These are phyloP conservation scores for Caenorhabditis macrosperma DNA, from an alignment of 2,888 invertebrate species.

Conservation along the genomic window DNA sequence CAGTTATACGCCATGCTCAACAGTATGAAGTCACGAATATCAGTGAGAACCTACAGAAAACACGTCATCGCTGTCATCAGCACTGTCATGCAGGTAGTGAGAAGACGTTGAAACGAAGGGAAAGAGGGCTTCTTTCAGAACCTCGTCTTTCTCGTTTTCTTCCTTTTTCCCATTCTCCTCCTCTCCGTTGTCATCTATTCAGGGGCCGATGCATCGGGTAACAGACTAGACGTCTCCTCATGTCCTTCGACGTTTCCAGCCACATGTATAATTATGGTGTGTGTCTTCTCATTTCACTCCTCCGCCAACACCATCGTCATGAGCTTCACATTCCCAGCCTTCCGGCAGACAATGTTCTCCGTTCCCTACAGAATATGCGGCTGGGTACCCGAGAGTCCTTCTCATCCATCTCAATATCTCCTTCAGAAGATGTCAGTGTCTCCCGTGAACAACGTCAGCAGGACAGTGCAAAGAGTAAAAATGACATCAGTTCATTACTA, in stretches of 20 bases:
- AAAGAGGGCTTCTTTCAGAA: slow-evolving; percentile 17
- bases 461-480: slow-evolving; percentile 8
- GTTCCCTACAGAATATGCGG: slow-evolving; percentile 3
- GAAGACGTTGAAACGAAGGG: too few relatives aligned
- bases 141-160: slow-evolving; percentile 25
- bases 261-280: slow-evolving; percentile 26
- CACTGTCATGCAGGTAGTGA: slow-evolving; percentile 33
- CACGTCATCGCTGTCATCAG: slow-evolving; percentile 27
- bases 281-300: slow-evolving; percentile 29
- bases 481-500: slow-evolving; percentile 5
- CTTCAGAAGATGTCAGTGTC: slow-evolving; percentile 28
- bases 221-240: neutral
- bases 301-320: slow-evolving; percentile 30
- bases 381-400: neutral
- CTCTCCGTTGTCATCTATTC: slow-evolving; percentile 31
- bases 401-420: neutral
- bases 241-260: slow-evolving; percentile 7
- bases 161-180: slow-evolving; percentile 13
- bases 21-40: slow-evolving; percentile 19
- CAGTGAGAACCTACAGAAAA: slow-evolving; percentile 12
- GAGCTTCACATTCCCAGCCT: slow-evolving; percentile 35
- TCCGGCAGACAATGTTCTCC: slow-evolving; percentile 2
- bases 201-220: slow-evolving; percentile 28
- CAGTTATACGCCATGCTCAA: slow-evolving; percentile 31
- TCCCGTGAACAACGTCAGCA: slow-evolving; percentile 32